Evolutionary conservation across 1,140 invertebrate species (phyloP).

Genomic region (Lanistes nyassanus): DNA sequence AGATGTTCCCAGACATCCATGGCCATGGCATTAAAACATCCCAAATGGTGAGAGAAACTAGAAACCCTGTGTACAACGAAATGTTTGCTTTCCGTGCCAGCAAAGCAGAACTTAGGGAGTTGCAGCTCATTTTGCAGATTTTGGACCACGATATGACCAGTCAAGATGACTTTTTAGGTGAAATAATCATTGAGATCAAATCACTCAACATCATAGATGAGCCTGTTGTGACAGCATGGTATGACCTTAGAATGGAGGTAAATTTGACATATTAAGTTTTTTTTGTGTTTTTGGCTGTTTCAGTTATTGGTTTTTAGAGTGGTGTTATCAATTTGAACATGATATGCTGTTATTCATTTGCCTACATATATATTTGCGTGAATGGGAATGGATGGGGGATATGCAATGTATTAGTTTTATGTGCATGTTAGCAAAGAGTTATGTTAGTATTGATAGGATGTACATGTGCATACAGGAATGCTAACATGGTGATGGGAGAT

Average conservation of each 20-base stretch:
- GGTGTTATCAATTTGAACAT: background rate
- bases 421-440: too few relatives aligned
- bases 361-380: background rate
- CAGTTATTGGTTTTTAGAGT: background rate
- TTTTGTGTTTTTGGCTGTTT: background rate
- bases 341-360: too few relatives aligned
- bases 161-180: slow-evolving; percentile 56
- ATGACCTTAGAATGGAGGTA: slow-evolving; percentile 54
- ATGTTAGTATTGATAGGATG: too few relatives aligned
- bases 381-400: too few relatives aligned
- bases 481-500: background rate
- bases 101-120: slow-evolving; percentile 38
- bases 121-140: slow-evolving; percentile 48
- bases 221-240: slow-evolving; percentile 56
- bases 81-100: slow-evolving; percentile 55
- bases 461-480: background rate
- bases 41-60: slow-evolving; percentile 41
- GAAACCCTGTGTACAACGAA: slow-evolving; percentile 54
- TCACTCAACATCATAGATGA: slow-evolving; percentile 44
- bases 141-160: slow-evolving; percentile 52
- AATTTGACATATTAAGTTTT: background rate
- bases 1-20: slow-evolving; percentile 46
- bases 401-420: too few relatives aligned
- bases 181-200: slow-evolving; percentile 49
- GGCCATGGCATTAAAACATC: slow-evolving; percentile 47